A percentile compares a stretch with the other conserved stretches of the same genome.
Conservation (phyloP, 2,797 vertebrate species). For the Artibeus lituratus region DNA sequence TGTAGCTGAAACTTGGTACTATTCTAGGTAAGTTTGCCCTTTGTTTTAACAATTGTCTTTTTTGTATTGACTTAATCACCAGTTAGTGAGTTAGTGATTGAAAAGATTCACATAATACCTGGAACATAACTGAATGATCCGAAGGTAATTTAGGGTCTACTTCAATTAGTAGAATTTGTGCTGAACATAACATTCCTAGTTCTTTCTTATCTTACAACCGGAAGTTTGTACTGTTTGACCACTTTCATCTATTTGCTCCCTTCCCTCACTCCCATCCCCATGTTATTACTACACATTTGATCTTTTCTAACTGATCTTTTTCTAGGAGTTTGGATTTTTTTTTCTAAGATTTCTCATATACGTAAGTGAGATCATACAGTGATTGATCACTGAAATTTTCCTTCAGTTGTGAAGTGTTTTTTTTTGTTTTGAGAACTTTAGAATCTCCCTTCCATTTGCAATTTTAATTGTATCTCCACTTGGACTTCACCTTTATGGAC, state of each 20-base stretch:
- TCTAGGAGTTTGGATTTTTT: background rate
- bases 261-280: background rate
- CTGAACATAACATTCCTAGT: background rate
- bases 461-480: background rate
- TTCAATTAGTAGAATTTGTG: background rate
- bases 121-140: background rate
- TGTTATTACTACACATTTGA: background rate
- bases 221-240: background rate
- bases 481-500: constrained; percentile 7
- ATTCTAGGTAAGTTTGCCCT: background rate
- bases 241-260: background rate
- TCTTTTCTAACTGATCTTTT: background rate
- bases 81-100: background rate
- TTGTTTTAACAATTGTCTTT: background rate
- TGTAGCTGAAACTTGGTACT: background rate
- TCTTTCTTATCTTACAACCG: background rate
- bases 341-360: background rate
- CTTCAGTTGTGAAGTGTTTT: background rate
- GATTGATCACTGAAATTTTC: background rate
- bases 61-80: constrained; percentile 16
- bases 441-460: constrained; percentile 7
- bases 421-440: constrained; percentile 30
- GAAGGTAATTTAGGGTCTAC: background rate
- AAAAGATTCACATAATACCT: background rate
- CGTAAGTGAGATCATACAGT: background rate